Evolutionary conservation across 2,113 vertebrate species (phyloP), one percentile per base, ranked within the genome.

Genomic region (Neogale vison): DNA sequence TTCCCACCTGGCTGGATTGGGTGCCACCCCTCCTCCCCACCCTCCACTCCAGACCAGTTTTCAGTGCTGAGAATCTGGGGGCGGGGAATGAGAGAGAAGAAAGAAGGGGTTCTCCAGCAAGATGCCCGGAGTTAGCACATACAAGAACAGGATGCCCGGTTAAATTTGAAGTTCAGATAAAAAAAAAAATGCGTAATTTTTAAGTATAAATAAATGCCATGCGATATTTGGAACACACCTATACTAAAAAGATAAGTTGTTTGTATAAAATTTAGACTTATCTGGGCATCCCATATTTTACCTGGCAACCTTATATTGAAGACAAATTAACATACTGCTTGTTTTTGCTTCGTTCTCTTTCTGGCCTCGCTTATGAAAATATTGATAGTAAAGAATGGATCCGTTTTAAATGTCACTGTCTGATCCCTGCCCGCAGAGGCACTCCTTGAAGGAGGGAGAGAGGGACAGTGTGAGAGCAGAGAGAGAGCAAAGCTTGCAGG

Each of bases 201-300:
- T 90, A 21, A 45, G 15, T 84, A 11, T 34, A 87, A 93, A 42
- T 61, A 57, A 55, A 4, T 76, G 13, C 45, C 9, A 47, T 26
- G 9, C 18, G 72, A 59, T 94, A 74, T 55, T 84, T 61, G 45
- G n/a, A 67, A 88, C 24, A 52, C 24, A 61, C 1, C 50, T 82
- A 65, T 61, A 47, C 20, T 69, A 63, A 69, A 89, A 39, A 55
- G 29, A 31, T 45, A 9, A 82, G 6, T 39, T 59, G 7, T 83
- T 87, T 90, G 50, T n/a, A 79, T 96, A 34, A 86, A 86, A 63
- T 86, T 89, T 36, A 88, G 81, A 71, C 26, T 71, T 76, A 6
- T 21, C 42, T 72, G 47, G 4, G 21, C 8, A 88, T 85, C 39
- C 2, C 14, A 3, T 61, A 50, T 74, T 84, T 74, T 93, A 67